Evolutionary conservation across 2,113 vertebrate species (phyloP).

Genomic region (Phaethon lepturus): DNA sequence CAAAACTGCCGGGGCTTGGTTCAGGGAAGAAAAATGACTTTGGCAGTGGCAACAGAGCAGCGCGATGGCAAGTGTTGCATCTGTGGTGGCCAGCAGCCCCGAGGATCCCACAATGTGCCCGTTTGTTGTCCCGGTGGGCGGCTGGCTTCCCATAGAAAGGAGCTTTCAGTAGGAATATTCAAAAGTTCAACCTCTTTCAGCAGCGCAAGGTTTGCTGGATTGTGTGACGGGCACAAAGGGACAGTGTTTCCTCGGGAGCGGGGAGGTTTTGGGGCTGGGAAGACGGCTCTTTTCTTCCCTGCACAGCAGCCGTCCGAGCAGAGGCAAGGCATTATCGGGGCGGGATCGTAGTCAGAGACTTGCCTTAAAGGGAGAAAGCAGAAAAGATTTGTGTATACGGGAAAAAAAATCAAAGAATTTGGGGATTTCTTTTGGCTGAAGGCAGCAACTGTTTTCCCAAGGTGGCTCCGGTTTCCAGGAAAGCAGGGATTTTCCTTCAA

Average conservation of each 20-base stretch:
- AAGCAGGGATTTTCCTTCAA: not conserved
- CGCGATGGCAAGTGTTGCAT: not conserved
- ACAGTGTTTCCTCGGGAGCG: not conserved
- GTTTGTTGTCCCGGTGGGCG: not conserved
- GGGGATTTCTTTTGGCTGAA: not conserved
- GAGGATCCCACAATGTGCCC: not conserved
- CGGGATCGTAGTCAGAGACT: accelerated
- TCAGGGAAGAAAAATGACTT: not conserved
- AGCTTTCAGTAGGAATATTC: not conserved
- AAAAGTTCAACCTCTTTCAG: not conserved
- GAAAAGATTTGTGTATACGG: too few species aligned
- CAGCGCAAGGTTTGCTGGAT: not conserved
- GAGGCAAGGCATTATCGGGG: not conserved
- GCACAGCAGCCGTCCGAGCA: not conserved
- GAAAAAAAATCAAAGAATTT: not conserved
- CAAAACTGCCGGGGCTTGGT: not conserved
- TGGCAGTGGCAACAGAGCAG: not conserved
- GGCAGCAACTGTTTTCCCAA: not conserved
- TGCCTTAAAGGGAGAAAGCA: not conserved
- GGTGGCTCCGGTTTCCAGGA: not conserved
- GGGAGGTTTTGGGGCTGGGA: not conserved
- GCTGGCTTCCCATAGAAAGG: not conserved
- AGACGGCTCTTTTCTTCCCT: not conserved
- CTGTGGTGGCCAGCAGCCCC: not conserved
- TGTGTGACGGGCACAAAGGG: not conserved